These are phyloP conservation scores for Siniperca obscura DNA, from an alignment of 2,797 vertebrate species.

Conservation along the genomic window DNA sequence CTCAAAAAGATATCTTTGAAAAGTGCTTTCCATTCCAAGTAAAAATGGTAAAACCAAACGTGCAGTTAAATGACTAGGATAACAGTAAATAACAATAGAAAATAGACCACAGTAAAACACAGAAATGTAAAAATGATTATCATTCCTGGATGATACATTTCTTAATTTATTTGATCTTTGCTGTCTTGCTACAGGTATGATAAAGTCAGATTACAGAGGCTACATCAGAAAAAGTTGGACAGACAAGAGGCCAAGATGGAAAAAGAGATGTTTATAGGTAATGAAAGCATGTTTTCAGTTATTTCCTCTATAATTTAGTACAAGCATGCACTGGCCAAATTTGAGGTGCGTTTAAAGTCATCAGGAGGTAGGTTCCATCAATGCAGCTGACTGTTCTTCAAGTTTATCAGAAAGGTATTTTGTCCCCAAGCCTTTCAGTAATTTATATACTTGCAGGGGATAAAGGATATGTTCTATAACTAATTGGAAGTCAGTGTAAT, in stretches of 20 bases:
- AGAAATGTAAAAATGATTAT: not conserved
- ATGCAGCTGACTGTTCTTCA: not conserved
- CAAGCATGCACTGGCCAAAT: not conserved
- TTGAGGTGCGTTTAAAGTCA: not conserved
- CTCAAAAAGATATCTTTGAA: not conserved
- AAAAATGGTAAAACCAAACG: not conserved
- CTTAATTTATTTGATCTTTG: not conserved
- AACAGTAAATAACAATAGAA: not conserved
- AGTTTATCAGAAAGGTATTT: not conserved
- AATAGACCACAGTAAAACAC: not conserved
- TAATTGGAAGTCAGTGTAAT: not conserved
- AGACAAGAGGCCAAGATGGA: conserved; percentile 82
- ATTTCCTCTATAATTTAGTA: not conserved
- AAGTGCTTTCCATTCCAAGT: not conserved
- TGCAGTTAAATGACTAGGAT: not conserved
- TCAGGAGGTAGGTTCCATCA: not conserved
- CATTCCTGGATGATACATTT: not conserved
- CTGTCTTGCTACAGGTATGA: conserved; percentile 82
- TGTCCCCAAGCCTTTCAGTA: no score
- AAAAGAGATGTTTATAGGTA: conserved; percentile 89
- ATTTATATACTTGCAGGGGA: no score
- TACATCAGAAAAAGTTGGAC: conserved; percentile 84
- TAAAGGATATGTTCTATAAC: no score
- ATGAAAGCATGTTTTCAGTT: not conserved
- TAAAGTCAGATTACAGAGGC: conserved; percentile 81